phyloP scores from a whole-genome alignment of 1,140 invertebrate species.

The Hylaeus volcanicus region DNA sequence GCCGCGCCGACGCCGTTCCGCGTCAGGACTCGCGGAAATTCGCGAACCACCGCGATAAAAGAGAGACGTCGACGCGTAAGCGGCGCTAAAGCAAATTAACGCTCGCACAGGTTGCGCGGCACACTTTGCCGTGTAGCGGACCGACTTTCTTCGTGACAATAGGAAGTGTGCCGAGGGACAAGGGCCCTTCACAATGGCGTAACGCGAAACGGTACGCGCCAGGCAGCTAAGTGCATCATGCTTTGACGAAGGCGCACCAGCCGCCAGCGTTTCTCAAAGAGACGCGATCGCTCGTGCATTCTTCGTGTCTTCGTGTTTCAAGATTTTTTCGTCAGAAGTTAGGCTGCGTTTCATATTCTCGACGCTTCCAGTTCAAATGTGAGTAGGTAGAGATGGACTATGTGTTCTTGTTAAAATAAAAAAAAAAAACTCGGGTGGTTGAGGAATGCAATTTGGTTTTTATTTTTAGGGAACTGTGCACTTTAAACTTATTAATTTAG shows the following conservation, averaged over 20 bases:
- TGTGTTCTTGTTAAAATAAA: too few species aligned
- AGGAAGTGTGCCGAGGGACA: constrained; percentile 57
- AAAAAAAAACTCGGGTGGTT: too few species aligned
- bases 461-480: too few species aligned
- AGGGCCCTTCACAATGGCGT: constrained; percentile 64
- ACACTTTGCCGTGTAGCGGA: constrained; percentile 52
- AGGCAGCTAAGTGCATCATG: constrained; percentile 66
- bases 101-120: constrained; percentile 60
- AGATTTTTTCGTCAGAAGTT: too few species aligned
- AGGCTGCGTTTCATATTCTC: too few species aligned
- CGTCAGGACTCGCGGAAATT: background rate
- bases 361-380: too few species aligned
- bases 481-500: too few species aligned
- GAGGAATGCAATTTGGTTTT: too few species aligned
- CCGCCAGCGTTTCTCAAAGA: constrained; percentile 33
- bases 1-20: background rate
- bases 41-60: too few species aligned
- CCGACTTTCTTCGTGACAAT: constrained; percentile 67
- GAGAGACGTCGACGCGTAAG: background rate
- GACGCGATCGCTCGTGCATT: background rate
- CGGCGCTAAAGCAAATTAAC: constrained; percentile 25
- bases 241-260: constrained; percentile 35
- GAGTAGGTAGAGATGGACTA: too few species aligned
- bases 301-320: too few species aligned
- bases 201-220: constrained; percentile 69